A percentile compares a stretch with the other conserved stretches of the same genome.
These are phyloP conservation scores for Hyperoplus lanceolatus DNA, from an alignment of 2,797 vertebrate species.

Conservation along the genomic window DNA sequence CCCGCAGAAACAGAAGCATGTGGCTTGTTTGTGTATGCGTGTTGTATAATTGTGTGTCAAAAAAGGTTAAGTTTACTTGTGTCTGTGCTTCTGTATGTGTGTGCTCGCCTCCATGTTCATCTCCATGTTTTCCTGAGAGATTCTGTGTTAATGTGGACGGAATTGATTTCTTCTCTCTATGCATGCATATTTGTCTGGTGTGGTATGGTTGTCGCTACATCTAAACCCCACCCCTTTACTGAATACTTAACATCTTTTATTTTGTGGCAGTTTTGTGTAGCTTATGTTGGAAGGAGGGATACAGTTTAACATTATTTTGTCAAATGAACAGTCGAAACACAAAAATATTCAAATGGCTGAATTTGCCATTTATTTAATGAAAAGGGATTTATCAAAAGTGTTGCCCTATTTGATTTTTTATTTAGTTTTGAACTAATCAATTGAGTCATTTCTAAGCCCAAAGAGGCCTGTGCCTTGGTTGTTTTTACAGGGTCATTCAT, in stretches of 20 bases:
- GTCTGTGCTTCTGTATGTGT: constrained; percentile 31
- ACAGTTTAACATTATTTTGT: background rate
- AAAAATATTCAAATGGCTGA: background rate
- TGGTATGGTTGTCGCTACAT: background rate
- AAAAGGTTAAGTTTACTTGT: constrained; percentile 14
- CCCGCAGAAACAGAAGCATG: constrained; percentile 34
- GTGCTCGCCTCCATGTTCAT: constrained; percentile 29
- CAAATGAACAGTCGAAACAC: background rate
- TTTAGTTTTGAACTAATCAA: background rate
- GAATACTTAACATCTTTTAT: background rate
- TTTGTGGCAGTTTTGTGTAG: background rate
- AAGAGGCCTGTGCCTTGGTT: background rate
- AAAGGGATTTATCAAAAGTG: background rate
- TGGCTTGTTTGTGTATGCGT: constrained; percentile 4
- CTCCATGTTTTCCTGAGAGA: constrained; percentile 29
- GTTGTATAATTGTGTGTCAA: background rate
- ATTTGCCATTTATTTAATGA: background rate
- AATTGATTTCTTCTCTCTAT: constrained; percentile 10
- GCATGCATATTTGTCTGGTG: constrained; percentile 6
- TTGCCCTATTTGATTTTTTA: background rate
- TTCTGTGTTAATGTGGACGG: constrained; percentile 27
- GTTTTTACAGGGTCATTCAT: too few species aligned
- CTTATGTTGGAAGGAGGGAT: background rate
- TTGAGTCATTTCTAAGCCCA: background rate
- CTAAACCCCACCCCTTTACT: too few species aligned